Evolutionary conservation across 2,888 invertebrate species (phyloP), one percentile per base, ranked within the genome.

Genomic region (Andrena chrysosceles): DNA sequence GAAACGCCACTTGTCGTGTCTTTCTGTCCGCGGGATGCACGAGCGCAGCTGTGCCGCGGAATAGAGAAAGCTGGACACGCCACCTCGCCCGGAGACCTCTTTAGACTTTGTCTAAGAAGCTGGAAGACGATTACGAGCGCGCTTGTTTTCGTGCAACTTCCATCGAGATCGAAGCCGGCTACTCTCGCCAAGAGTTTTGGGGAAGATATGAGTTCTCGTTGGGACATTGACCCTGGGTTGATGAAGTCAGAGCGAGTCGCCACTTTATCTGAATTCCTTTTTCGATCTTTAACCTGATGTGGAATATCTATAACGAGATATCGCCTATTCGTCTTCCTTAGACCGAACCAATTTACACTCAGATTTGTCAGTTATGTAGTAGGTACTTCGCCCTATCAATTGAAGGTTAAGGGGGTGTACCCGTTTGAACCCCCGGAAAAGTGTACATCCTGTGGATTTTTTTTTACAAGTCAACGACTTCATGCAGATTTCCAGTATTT

Each of bases 11-110:
- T 69, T 56, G 70, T 56, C 73, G 52, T 35, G 67, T 78, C 77
- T 73, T 70, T 78, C 78, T 73, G 60, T 73, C 49, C 66, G 20
- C 69, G 49, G 81, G 73, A 78, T 73, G 69, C 68, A 73, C 66
- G 69, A 66, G 67, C 78, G 63, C 75, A 78, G 75, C 78, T 78
- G 78, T 26, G 68, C 23, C 75, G 63, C 56, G 33, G 56, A 75
- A 68, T 75, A 75, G 78, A 78, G 78, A 78, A 78, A 78, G 75
- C 75, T 68, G 75, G 63, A 78, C 68, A 35, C 63, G 75, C 56
- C 68, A 48, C 16, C 63, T 68, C 26, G 63, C 54, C 23, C 33
- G 35, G 33, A 26, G 54, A 78, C 62, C 67, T 48, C 59, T 13
- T 29, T 31, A 60, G 59, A 49, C 20, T n/a, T 33, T 56, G 26